Conservation (phyloP, 2,797 vertebrate species). For the Crocidura indochinensis region DNA sequence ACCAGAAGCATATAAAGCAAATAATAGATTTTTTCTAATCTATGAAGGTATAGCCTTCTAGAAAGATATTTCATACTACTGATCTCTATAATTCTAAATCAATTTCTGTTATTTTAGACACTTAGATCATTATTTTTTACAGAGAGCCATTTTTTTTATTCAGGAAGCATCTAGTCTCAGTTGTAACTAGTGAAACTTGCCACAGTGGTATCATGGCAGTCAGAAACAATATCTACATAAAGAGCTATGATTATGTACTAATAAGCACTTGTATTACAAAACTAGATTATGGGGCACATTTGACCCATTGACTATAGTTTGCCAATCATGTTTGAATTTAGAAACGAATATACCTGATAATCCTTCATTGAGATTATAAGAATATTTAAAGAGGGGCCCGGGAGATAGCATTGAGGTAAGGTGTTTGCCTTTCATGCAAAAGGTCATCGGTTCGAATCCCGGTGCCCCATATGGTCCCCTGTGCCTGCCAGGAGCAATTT, state of each 20-base stretch:
- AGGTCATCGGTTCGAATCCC: too few species aligned
- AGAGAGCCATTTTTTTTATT: background rate
- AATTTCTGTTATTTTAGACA: background rate
- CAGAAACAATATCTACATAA: background rate
- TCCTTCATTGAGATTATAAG: background rate
- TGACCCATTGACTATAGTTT: background rate
- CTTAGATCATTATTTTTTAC: background rate
- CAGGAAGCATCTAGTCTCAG: background rate
- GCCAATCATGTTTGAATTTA: background rate
- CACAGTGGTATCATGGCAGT: background rate
- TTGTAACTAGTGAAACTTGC: background rate
- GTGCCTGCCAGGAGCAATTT: too few species aligned
- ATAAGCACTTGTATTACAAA: constrained; percentile 14
- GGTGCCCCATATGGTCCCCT: too few species aligned
- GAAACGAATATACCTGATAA: background rate
- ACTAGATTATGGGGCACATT: background rate
- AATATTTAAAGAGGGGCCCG: background rate
- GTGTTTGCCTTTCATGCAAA: too few species aligned
- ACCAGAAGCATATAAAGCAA: background rate
- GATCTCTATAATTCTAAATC: background rate
- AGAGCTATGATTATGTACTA: background rate
- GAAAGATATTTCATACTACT: background rate
- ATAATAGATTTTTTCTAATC: too few species aligned
- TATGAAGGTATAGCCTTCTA: background rate
- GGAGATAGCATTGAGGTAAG: too few species aligned